phyloP scores from a whole-genome alignment of 2,797 vertebrate species.

The Potorous gilbertii region DNA sequence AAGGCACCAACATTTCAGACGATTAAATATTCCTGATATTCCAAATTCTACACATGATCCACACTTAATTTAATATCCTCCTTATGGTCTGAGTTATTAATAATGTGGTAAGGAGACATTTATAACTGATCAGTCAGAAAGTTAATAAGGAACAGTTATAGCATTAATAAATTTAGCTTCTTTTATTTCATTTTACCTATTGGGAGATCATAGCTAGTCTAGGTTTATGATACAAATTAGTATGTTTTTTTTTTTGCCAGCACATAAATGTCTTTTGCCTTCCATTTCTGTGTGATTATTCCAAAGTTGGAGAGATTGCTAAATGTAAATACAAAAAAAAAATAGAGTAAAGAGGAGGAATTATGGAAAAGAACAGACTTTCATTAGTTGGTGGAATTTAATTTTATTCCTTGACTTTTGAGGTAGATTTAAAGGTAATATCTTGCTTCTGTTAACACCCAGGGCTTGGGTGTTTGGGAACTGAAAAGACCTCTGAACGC shows the following conservation, averaged over 20 bases:
- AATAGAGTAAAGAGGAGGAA: neutral
- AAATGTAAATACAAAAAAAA: neutral
- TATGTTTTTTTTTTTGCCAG: neutral
- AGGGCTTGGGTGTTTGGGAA: neutral
- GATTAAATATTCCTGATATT: constrained; percentile 1
- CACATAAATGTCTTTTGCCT: neutral
- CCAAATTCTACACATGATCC: neutral
- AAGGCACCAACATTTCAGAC: constrained; percentile 17
- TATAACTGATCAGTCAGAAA: neutral
- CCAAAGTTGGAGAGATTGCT: neutral
- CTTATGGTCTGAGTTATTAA: neutral
- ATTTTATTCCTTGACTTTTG: neutral
- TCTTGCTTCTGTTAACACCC: neutral
- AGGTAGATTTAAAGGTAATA: neutral
- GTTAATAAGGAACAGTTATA: neutral
- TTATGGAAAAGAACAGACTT: neutral
- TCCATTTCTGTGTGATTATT: neutral
- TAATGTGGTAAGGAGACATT: neutral
- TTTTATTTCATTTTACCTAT: neutral
- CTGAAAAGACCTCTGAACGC: neutral
- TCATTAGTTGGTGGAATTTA: neutral
- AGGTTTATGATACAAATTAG: neutral
- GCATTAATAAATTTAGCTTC: neutral
- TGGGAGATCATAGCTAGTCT: neutral
- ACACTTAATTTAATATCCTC: constrained; percentile 8